Evolutionary conservation across 2,797 vertebrate species (phyloP).

Genomic region (Melopsittacus undulatus): DNA sequence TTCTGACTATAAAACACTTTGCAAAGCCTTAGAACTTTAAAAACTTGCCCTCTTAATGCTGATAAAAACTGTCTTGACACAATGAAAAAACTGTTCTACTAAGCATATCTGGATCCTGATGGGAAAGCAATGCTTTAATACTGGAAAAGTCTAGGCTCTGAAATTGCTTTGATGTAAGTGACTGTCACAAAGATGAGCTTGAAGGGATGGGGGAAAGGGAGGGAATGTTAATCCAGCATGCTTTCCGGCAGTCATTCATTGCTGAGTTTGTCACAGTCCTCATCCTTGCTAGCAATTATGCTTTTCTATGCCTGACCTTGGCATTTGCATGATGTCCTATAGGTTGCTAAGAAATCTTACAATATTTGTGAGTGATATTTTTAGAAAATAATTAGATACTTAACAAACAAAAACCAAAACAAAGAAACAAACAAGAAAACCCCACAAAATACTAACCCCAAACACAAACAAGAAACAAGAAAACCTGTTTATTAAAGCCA

Average conservation of each 20-base stretch:
- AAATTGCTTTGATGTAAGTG: neutral
- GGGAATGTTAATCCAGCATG: neutral
- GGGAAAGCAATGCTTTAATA: slow-evolving; percentile 19
- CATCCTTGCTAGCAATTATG: neutral
- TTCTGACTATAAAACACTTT: slow-evolving; percentile 20
- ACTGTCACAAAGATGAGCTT: neutral
- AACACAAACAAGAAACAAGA: neutral
- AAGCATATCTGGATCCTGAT: neutral
- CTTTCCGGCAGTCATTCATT: neutral
- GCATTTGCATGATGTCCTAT: neutral
- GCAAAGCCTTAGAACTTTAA: neutral
- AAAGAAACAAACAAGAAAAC: neutral
- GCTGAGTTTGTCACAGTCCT: neutral
- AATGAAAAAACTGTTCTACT: neutral
- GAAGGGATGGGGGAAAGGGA: neutral
- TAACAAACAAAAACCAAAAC: neutral
- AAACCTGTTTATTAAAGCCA: fast-evolving
- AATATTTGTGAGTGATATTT: neutral
- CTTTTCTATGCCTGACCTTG: neutral
- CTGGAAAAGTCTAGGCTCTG: neutral
- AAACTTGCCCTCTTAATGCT: neutral
- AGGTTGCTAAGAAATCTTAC: neutral
- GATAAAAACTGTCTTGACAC: neutral
- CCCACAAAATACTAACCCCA: neutral
- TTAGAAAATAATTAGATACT: neutral